Evolutionary conservation across 2,797 vertebrate genomes (phyloP), one percentile per base, ranked within the genome.

Genomic region (Peromyscus eremicus): DNA sequence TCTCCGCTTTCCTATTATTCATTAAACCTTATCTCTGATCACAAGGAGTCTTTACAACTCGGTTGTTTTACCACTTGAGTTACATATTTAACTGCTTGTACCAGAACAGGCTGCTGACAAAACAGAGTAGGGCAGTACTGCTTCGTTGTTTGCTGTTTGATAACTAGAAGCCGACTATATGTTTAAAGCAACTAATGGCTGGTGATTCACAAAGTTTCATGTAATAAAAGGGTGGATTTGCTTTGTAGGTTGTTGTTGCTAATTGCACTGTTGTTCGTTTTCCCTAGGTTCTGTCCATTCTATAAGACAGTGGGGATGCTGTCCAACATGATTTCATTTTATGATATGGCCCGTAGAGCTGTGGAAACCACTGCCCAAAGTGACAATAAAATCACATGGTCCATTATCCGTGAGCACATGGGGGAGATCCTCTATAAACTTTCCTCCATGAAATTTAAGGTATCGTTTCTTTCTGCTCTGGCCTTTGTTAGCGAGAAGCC

Each of bases 221-320:
- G 6, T 43, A 46, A 64, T 76, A 29, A 60, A 86, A 73, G 4
- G 77, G 25, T 86, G 29, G 84, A 9, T 55, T 34, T 80, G 49
- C 40, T 83, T 90, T 94, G 37, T 52, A 55, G 23, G 91, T 96
- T 68, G 70, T 64, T 95, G 96, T 88, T 94, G 62, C 89, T 81
- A 49, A 92, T 82, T 94, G 29, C 66, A 89, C 80, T 96, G 17
- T n/a, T 89, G 64, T 92, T 68, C 80, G 11, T 97, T 95, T 97
- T 70, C 21, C 34, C 66, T 98, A 99, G 99, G 98, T 99, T 99
- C 98, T 99, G 99, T 97, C 99, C 99, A 1, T 99, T 99, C 98
- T 99, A 99, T 97, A 99, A 99, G 98, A 99, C 99, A 0, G 99
- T 99, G 25, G 99, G 99, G 75, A 99, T 99, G 98, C 99, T 99